Base-by-base conservation (phyloP, 2,797 vertebrate genomes). In the Spea hammondii region DNA sequence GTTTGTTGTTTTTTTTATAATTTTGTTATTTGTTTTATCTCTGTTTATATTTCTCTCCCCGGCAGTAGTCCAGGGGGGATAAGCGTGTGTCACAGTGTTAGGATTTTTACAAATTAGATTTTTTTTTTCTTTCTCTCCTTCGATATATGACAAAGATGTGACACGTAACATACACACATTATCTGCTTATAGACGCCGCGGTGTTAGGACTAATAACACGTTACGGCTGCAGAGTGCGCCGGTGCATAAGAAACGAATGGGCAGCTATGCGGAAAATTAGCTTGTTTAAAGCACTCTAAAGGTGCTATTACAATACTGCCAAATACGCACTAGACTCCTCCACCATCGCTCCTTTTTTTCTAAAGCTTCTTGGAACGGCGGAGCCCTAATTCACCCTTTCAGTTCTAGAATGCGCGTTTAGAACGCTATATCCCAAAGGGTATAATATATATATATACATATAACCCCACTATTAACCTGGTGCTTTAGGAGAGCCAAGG, bases 141-240 rank as follows among this genome's bases (percentile, higher is more conserved):
- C 62, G 50, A 4, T 68, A 49, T 67, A 47, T 59, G 65, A 53
- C 46, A 47, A 55, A 68, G 54, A 57, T 2, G 68, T 51, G 76
- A 55, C 64, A 76, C 44, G 4, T 50, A 32, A 57, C 8, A 64
- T 50, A 67, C 50, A 59, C 71, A 62, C 46, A 67, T 66, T 66
- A 73, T 57, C 64, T 50, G 45, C 70, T 57, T 67, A 32, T n/a
- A 13, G 60, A 48, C 60, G 62, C 49, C 50, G 4, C 11, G 5
- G 66, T 68, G 65, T 59, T 68, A 57, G 51, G 55, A 6, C 59
- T 80, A 80, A 80, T 80, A 80, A 76, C 45, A 76, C 66, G 73
- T 80, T 80, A 80, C 57, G 59, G 79, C 65, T 67, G 65, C 67
- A 4, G 12, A 32, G 68, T 59, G 73, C 57, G 59, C 44, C 47